phyloP scores from a whole-genome alignment of 2,113 vertebrate species.

The Channa maculata region DNA sequence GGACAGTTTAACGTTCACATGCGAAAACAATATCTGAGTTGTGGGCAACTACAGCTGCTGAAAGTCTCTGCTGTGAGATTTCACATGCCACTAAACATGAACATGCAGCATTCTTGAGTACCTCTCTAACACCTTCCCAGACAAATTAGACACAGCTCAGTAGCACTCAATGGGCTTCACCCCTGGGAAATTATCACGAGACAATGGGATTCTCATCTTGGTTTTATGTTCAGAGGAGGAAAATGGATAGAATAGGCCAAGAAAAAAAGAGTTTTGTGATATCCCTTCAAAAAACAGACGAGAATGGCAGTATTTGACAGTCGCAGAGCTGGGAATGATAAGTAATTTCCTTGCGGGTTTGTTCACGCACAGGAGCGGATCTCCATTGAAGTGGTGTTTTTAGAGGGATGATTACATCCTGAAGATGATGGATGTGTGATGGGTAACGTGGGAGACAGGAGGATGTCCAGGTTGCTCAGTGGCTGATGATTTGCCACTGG shows the following conservation, averaged over 20 bases:
- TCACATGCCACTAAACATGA: conserved; percentile 75
- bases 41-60: conserved; percentile 39
- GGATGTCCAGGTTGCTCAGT: conserved; percentile 64
- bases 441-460: conserved; percentile 65
- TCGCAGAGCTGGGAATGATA: conserved; percentile 79
- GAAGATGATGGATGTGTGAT: conserved; percentile 81
- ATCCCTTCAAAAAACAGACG: conserved; percentile 43
- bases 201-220: conserved; percentile 72
- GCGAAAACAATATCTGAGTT: conserved; percentile 36
- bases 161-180: conserved; percentile 74
- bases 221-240: conserved; percentile 69
- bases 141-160: conserved; percentile 82
- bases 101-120: conserved; percentile 69
- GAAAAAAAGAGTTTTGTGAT: conserved; percentile 46
- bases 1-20: conserved; percentile 50
- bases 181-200: conserved; percentile 81
- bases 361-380: conserved; percentile 63
- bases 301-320: conserved; percentile 49
- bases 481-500: conserved; percentile 62
- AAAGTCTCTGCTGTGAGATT: conserved; percentile 54
- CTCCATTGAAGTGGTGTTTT: conserved; percentile 70
- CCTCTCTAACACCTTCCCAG: conserved; percentile 77
- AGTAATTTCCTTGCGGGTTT: conserved; percentile 75
- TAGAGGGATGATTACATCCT: conserved; percentile 77
- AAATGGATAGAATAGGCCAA: conserved; percentile 29